phyloP scores from a whole-genome alignment of 2,113 vertebrate species.

The Dinomys branickii region DNA sequence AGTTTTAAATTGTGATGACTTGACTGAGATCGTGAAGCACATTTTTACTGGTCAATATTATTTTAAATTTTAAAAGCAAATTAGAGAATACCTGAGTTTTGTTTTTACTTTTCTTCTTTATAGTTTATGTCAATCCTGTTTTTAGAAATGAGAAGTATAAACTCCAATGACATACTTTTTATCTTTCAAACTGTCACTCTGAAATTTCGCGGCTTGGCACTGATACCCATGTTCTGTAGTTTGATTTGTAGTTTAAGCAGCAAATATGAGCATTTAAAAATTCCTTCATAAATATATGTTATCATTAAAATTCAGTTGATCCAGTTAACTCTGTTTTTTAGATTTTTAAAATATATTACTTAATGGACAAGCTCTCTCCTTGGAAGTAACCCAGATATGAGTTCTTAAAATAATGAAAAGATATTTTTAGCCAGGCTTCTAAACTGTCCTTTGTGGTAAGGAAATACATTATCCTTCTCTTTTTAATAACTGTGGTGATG shows the following conservation, averaged over 20 bases:
- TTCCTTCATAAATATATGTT: neutral
- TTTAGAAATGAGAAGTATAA: neutral
- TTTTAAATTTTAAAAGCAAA: slow-evolving; percentile 8
- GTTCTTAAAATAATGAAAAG: slow-evolving; percentile 54
- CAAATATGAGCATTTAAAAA: slow-evolving; percentile 17
- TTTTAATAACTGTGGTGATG: slow-evolving; percentile 16
- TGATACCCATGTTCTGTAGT: neutral
- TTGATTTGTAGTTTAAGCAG: slow-evolving; percentile 9
- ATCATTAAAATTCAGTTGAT: slow-evolving; percentile 24
- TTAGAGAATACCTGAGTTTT: neutral
- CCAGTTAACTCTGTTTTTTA: slow-evolving; percentile 35
- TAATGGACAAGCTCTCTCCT: neutral
- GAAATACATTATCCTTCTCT: neutral
- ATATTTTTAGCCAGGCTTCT: neutral
- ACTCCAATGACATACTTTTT: neutral
- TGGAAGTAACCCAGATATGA: neutral
- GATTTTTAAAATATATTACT: slow-evolving; percentile 3
- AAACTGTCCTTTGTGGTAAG: neutral
- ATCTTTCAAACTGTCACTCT: neutral
- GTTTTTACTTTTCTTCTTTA: neutral
- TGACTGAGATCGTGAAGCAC: neutral
- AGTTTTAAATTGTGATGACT: neutral
- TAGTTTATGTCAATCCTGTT: neutral
- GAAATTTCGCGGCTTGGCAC: neutral
- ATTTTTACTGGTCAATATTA: neutral